A percentile compares a stretch with the other conserved stretches of the same genome.
Evolutionary conservation across 2,113 vertebrate genomes (phyloP).

Genomic region (Micronycteris hirsuta): DNA sequence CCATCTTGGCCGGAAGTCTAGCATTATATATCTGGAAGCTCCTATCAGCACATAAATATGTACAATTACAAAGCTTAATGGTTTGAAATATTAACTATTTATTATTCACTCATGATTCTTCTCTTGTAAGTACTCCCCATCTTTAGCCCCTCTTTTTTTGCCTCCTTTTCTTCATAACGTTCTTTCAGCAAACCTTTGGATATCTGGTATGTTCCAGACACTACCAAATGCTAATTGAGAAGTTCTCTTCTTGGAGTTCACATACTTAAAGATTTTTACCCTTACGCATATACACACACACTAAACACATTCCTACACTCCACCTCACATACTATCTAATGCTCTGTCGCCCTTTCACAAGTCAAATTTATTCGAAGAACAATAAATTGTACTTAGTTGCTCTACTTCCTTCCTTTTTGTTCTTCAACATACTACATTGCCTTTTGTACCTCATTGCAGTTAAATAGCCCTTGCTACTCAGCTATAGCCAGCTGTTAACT

Average conservation of each 20-base stretch:
- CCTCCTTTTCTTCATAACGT: not conserved
- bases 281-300: not conserved
- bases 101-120: slow-evolving; percentile 6
- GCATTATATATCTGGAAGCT: not conserved
- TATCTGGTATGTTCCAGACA: not conserved
- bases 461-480: not conserved
- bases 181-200: not conserved
- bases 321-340: not conserved
- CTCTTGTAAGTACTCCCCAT: not conserved
- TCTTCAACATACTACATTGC: not conserved
- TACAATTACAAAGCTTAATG: not conserved
- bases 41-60: not conserved
- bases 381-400: not conserved
- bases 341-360: not conserved
- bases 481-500: not conserved
- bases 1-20: no score
- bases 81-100: not conserved
- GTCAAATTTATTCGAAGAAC: not conserved
- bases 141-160: not conserved
- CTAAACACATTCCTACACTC: not conserved
- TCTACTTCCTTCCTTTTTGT: not conserved
- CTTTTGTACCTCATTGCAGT: not conserved
- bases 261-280: not conserved
- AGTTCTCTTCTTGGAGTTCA: not conserved
- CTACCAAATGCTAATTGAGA: not conserved